phyloP scores from a whole-genome alignment of 2,797 vertebrate genomes.

The Morus bassanus region DNA sequence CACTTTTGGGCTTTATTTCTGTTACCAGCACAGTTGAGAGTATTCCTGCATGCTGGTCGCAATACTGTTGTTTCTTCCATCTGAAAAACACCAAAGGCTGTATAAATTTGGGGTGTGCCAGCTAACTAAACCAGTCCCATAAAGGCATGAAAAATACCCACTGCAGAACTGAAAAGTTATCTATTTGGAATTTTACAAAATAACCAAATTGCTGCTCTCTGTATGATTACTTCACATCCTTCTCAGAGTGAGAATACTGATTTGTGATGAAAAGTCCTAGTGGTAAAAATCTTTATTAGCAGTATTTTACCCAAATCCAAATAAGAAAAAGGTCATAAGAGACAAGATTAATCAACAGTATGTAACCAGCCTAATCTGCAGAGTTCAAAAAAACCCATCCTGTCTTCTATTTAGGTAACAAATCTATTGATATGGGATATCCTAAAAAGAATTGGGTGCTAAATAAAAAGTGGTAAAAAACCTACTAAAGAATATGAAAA shows the following conservation, averaged over 20 bases:
- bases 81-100: neutral
- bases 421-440: no score
- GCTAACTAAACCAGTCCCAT: neutral
- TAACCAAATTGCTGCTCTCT: neutral
- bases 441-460: neutral
- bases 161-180: neutral
- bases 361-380: neutral
- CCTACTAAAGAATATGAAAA: neutral
- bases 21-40: neutral
- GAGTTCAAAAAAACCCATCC: neutral
- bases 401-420: neutral
- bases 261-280: neutral
- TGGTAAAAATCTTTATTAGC: neutral
- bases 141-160: neutral
- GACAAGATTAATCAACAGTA: neutral
- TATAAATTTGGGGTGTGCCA: neutral
- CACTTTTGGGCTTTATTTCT: neutral
- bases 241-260: neutral
- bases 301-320: neutral
- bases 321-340: neutral
- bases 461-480: neutral
- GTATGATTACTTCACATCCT: neutral
- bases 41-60: neutral
- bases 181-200: neutral
- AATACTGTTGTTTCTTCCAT: neutral